Percentiles rank a stretch among this genome's conserved stretches.
Evolutionary conservation across 2,888 invertebrate species (phyloP).

Genomic region (Drosophila ustulata): DNA sequence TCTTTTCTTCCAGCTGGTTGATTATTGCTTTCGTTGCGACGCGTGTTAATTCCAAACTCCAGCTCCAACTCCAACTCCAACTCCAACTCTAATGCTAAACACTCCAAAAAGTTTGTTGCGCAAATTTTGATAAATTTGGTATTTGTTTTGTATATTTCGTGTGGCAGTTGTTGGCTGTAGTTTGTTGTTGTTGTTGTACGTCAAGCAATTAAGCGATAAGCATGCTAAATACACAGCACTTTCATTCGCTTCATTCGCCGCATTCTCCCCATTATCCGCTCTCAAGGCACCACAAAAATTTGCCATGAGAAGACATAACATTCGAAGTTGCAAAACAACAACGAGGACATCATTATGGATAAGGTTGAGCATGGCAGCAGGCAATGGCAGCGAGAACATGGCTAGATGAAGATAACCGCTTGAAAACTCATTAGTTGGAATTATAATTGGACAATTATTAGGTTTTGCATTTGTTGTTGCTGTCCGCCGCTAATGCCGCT

Average conservation of each 20-base stretch:
- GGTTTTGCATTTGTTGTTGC: constrained; percentile 56
- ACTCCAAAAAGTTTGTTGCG: constrained; percentile 50
- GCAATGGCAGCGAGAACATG: constrained; percentile 13
- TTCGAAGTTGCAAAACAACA: constrained; percentile 34
- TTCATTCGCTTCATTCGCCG: background rate
- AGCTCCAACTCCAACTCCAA: background rate
- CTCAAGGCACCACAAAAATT: constrained; percentile 48
- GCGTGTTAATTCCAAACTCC: constrained; percentile 6
- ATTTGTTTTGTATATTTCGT: constrained; percentile 55
- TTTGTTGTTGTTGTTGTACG: constrained; percentile 40
- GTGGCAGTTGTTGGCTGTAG: constrained; percentile 32
- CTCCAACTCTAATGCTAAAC: constrained; percentile 29
- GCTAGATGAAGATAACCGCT: constrained; percentile 69
- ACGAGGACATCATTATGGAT: constrained; percentile 5
- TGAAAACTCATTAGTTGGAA: constrained; percentile 77
- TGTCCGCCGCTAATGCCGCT: background rate
- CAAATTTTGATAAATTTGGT: constrained; percentile 48
- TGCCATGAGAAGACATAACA: constrained; percentile 53
- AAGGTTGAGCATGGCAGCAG: constrained; percentile 11
- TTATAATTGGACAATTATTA: constrained; percentile 76
- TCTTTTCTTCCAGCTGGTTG: background rate
- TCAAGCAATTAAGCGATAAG: constrained; percentile 77
- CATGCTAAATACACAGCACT: constrained; percentile 62
- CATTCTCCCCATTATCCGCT: background rate
- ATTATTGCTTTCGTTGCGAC: background rate